Evolutionary conservation across 1,140 invertebrate genomes (phyloP), one percentile per base, ranked within the genome.

Genomic region (Gonioctena quinquepunctata): DNA sequence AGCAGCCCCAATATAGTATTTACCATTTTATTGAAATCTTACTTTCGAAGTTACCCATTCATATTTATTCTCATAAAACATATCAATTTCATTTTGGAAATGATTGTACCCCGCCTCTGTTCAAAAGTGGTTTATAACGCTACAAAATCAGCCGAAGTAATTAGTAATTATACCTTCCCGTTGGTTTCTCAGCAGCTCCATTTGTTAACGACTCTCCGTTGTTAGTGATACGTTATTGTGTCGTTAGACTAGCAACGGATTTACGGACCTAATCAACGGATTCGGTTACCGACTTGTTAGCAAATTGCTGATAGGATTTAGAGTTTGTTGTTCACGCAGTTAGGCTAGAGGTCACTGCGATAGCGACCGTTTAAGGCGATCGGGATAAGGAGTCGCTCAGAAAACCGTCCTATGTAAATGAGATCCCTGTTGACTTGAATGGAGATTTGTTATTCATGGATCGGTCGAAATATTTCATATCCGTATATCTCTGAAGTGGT

Each of bases 181-280:
- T 19, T 22, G 8, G 49, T 48, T 66, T 66, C 42, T 66, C 64
- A 26, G 49, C 33, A 27, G 50, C 64, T 72, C 67, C 66, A 72
- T 72, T 72, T 72, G 67, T 72, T 72, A 72, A 72, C 61, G 71
- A 68, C 67, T 42, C 49, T 28, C 26, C 66, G 60, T 66, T 72
- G 66, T 72, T 72, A 72, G 67, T 63, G 71, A 72, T 72, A 72
- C 71, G 67, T 72, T 72, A 72, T 69, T 64, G 67, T 72, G 67
- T 69, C 67, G 66, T 72, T 72, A 69, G 67, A 69, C 54, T 52
- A 57, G 28, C 23, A 42, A 54, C 60, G 66, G 67, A 72, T 72
- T 72, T 69, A 72, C 71, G 62, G 63, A 69, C 61, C 67, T 72
- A 72, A 72, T 72, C 71, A 69, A 52, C 28, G 59, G 71, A 72